Evolutionary conservation across 2,797 vertebrate species (phyloP).

Genomic region (Semotilus atromaculatus): DNA sequence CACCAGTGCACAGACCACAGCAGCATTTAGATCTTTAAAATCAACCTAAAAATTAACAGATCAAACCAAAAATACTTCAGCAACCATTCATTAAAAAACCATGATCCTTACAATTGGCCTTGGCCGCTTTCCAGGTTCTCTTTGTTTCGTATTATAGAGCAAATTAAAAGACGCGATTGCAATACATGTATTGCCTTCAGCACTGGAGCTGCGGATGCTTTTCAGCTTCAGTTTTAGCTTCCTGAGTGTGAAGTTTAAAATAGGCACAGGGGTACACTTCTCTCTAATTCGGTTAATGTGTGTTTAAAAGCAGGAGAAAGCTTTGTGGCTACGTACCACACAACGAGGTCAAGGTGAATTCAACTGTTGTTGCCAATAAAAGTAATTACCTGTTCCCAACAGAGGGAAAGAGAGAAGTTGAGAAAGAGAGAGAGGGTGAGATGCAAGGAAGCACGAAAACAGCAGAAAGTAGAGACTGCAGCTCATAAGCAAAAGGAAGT

Average conservation of each 20-base stretch:
- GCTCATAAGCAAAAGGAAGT: conserved; percentile 25
- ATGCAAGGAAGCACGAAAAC: conserved; percentile 17
- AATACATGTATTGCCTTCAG: conserved; percentile 38
- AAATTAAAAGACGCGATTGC: conserved; percentile 12
- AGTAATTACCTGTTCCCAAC: conserved; percentile 50
- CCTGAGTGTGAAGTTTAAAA: conserved; percentile 49
- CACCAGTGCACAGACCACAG: neutral
- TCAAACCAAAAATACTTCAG: conserved; percentile 2
- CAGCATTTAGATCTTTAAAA: conserved; percentile 24
- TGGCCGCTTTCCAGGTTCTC: neutral
- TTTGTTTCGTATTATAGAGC: conserved; percentile 14
- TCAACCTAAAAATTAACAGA: neutral
- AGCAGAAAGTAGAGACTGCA: conserved; percentile 18
- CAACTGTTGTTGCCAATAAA: conserved; percentile 53
- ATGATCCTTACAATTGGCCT: conserved; percentile 28
- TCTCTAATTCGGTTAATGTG: conserved; percentile 48
- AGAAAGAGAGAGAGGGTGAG: conserved; percentile 13
- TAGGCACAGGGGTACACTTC: conserved; percentile 44
- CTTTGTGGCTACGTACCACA: conserved; percentile 32
- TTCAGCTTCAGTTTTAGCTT: conserved; percentile 46
- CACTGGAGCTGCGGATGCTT: conserved; percentile 2
- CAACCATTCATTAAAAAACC: conserved; percentile 14
- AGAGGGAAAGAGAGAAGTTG: conserved; percentile 32
- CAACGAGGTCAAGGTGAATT: conserved; percentile 49
- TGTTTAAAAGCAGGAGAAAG: conserved; percentile 48